Conservation (phyloP, 1,140 invertebrate species). For the Glomeris maerens region DNA sequence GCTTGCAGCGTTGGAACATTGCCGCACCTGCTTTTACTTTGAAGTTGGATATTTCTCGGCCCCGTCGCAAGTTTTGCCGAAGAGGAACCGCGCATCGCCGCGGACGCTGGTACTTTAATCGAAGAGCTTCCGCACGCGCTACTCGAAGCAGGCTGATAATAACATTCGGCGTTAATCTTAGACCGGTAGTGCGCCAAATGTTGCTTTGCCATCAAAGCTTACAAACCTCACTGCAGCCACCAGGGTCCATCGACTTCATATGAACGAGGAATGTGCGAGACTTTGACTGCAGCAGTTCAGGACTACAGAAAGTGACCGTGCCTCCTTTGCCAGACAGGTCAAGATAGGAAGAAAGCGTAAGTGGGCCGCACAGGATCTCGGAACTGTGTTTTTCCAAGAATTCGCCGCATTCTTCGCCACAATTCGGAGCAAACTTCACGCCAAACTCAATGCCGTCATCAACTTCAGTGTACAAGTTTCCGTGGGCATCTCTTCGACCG, state of each 20-base stretch:
- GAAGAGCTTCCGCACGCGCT: neutral
- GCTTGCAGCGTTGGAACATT: conserved; percentile 11
- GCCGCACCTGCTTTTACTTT: conserved; percentile 4
- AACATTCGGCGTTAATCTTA: too few relatives aligned
- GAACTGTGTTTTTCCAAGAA: conserved; percentile 73
- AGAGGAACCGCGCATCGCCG: neutral
- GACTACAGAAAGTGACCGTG: conserved; percentile 68
- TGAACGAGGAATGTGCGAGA: conserved; percentile 67
- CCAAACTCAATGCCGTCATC: conserved; percentile 15
- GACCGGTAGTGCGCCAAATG: too few relatives aligned
- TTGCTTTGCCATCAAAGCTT: too few relatives aligned
- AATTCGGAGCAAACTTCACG: neutral
- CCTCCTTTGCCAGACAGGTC: conserved; percentile 71
- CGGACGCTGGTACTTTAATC: neutral
- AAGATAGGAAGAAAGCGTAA: conserved; percentile 59
- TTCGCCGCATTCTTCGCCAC: conserved; percentile 38
- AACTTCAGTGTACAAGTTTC: neutral
- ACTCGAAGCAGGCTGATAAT: too few relatives aligned
- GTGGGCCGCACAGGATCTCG: conserved; percentile 74
- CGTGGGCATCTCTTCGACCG: conserved; percentile 1
- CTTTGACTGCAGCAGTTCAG: conserved; percentile 60
- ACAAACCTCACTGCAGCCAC: neutral
- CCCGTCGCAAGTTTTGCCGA: too few relatives aligned
- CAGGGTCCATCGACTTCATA: conserved; percentile 50
- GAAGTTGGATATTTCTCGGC: too few relatives aligned